Conservation (phyloP, 2,888 invertebrate species). For the Seira ritae region DNA sequence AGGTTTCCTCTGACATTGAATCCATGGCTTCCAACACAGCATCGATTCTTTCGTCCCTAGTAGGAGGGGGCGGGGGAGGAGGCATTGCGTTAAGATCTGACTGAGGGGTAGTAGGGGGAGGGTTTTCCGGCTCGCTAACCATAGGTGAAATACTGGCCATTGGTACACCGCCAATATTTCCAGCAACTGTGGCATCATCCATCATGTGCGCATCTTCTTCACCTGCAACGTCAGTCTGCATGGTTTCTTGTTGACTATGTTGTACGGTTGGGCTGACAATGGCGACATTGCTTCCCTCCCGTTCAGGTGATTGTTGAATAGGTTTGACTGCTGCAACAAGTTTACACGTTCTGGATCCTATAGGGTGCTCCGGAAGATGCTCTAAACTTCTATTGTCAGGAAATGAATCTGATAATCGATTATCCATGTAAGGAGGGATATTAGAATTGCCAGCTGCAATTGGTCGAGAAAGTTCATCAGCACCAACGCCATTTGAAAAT, state of each 20-base stretch:
- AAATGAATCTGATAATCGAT: constrained; percentile 55
- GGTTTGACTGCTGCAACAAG: constrained; percentile 68
- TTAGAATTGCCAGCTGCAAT: constrained; percentile 25
- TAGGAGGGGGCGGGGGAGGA: constrained; percentile 24
- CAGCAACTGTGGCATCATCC: constrained; percentile 13
- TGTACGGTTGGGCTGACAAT: constrained; percentile 46
- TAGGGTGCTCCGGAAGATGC: constrained; percentile 57
- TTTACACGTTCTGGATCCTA: constrained; percentile 70
- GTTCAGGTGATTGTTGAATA: constrained; percentile 57
- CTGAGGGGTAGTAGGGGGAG: constrained; percentile 1
- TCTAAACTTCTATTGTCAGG: constrained; percentile 55
- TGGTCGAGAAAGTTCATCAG: constrained; percentile 33
- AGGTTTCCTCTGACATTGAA: constrained; percentile 70
- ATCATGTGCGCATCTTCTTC: neutral
- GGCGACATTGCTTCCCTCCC: constrained; percentile 48
- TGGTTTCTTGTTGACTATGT: constrained; percentile 43
- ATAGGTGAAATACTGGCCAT: constrained; percentile 52
- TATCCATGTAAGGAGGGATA: constrained; percentile 27
- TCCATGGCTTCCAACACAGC: constrained; percentile 70
- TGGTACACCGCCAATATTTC: constrained; percentile 28
- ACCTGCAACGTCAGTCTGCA: constrained; percentile 22
- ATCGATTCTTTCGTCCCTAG: constrained; percentile 58
- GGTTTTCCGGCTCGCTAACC: constrained; percentile 25
- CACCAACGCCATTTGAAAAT: constrained; percentile 52
- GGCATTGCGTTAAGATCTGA: neutral